Percentiles rank a stretch among this genome's conserved stretches.
These are phyloP conservation scores for Thymelicus lineola DNA, from an alignment of 2,888 invertebrate genomes.

Conservation along the genomic window DNA sequence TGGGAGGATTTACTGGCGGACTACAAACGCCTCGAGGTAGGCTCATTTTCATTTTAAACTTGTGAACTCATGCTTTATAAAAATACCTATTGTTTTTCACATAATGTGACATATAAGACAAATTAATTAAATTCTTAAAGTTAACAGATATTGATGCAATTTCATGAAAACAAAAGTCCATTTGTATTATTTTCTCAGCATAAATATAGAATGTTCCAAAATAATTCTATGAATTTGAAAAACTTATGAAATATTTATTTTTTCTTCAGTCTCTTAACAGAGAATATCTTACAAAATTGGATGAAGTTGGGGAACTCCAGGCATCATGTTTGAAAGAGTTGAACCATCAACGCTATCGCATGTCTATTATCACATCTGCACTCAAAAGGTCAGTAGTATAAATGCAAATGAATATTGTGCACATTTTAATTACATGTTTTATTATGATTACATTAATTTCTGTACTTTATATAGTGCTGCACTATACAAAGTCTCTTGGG, in stretches of 20 bases:
- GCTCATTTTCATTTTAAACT: slow-evolving; percentile 39
- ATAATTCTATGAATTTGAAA: too few relatives aligned
- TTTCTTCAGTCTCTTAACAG: slow-evolving; percentile 89
- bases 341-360: slow-evolving; percentile 95
- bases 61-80: slow-evolving; percentile 7
- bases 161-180: background rate
- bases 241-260: slow-evolving; percentile 16
- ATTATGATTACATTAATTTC: background rate
- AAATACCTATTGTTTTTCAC: slow-evolving; percentile 7
- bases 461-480: too few relatives aligned
- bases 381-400: slow-evolving; percentile 89
- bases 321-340: slow-evolving; percentile 95
- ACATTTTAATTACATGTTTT: background rate
- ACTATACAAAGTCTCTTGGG: too few relatives aligned
- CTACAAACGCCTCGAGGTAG: slow-evolving; percentile 93
- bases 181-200: background rate
- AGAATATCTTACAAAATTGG: slow-evolving; percentile 93
- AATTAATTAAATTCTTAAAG: background rate
- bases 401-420: background rate
- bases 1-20: slow-evolving; percentile 92
- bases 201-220: background rate
- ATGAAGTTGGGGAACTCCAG: slow-evolving; percentile 93
- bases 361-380: slow-evolving; percentile 91
- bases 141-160: too few relatives aligned
- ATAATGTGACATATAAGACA: background rate